Conservation (phyloP, 1,140 invertebrate genomes). For the Rhopalosiphum padi region DNA sequence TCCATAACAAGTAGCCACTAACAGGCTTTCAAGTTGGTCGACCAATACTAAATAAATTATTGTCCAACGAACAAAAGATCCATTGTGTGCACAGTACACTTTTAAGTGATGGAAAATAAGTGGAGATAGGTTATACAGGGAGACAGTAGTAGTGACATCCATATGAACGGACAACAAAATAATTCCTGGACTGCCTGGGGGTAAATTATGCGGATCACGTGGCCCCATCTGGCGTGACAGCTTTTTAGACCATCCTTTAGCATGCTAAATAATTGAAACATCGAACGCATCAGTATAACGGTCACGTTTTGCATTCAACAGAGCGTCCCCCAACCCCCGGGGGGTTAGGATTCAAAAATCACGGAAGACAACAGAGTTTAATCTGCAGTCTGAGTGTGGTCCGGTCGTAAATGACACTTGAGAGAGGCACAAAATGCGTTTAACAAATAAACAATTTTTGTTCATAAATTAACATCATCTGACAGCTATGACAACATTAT, state of each 20-base stretch:
- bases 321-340: not conserved
- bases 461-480: not conserved
- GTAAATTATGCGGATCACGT: slow-evolving; percentile 52
- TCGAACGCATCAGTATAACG: slow-evolving; percentile 49
- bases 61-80: not conserved
- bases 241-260: slow-evolving; percentile 54
- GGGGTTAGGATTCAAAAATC: slow-evolving; percentile 28
- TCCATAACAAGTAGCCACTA: not conserved
- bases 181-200: slow-evolving; percentile 17
- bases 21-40: not conserved
- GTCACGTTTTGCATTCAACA: slow-evolving; percentile 57
- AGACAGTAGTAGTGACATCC: not conserved
- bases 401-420: slow-evolving; percentile 22
- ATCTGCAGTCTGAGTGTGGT: not conserved
- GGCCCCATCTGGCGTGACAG: slow-evolving; percentile 50
- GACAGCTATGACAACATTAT: not conserved
- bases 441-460: not conserved
- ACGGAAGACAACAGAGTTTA: slow-evolving; percentile 22
- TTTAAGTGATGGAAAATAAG: not conserved
- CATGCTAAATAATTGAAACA: slow-evolving; percentile 56
- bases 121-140: not conserved
- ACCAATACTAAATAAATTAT: slow-evolving; percentile 41
- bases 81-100: not conserved
- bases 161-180: slow-evolving; percentile 31
- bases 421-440: not conserved